These are phyloP conservation scores for Listronotus bonariensis DNA, from an alignment of 1,140 invertebrate genomes.

Conservation along the genomic window DNA sequence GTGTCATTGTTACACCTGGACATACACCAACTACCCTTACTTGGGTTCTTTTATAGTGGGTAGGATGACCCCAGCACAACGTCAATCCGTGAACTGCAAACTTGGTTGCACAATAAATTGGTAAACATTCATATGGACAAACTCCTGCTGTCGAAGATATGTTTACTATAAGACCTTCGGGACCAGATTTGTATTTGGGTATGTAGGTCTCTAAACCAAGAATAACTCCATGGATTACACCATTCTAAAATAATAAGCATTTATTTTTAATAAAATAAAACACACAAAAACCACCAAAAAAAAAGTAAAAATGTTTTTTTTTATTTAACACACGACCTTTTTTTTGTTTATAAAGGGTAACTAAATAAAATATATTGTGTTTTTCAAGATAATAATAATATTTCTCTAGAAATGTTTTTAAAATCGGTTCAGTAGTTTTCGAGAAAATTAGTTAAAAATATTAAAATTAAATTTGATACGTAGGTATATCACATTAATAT, in stretches of 20 bases:
- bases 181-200: constrained; percentile 43
- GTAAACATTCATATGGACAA: constrained; percentile 25
- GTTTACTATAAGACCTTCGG: constrained; percentile 47
- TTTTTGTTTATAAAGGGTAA: no score
- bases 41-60: constrained; percentile 42
- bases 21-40: constrained; percentile 50
- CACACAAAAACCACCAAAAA: no score
- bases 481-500: no score
- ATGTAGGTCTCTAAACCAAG: constrained; percentile 47
- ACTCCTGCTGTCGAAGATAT: constrained; percentile 44
- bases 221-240: constrained; percentile 42
- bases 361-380: no score
- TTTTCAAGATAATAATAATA: no score
- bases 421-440: no score
- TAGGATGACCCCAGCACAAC: constrained; percentile 33
- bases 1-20: constrained; percentile 50
- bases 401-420: no score
- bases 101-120: constrained; percentile 46
- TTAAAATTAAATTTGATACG: no score
- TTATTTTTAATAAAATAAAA: no score
- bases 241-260: constrained; percentile 44
- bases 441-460: no score
- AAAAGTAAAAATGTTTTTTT: no score
- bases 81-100: constrained; percentile 43
- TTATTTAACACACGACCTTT: no score